phyloP scores from a whole-genome alignment of 2,797 vertebrate genomes.

The Acanthis flammea region DNA sequence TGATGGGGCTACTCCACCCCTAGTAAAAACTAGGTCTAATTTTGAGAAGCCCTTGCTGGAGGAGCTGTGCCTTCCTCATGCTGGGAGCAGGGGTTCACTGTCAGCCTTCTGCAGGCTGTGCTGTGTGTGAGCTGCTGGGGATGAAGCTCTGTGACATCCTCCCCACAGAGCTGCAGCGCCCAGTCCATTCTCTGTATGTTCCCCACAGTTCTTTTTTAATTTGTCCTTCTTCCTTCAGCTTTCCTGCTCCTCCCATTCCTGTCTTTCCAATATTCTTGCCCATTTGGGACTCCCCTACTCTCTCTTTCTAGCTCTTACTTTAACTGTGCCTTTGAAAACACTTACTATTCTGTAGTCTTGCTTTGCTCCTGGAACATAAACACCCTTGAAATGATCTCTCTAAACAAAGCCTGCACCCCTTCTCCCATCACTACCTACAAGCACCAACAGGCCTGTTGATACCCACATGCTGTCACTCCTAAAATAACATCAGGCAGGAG shows the following conservation, averaged over 20 bases:
- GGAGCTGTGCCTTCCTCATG: background rate
- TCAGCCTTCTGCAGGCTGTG: background rate
- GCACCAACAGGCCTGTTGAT: background rate
- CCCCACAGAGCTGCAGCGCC: background rate
- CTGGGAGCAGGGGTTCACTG: background rate
- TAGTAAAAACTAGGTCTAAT: background rate
- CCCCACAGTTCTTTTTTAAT: background rate
- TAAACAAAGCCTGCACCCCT: background rate
- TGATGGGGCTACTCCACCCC: constrained; percentile 34
- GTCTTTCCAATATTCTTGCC: background rate
- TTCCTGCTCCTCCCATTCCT: constrained; percentile 19
- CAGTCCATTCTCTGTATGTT: background rate
- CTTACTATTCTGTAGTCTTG: background rate
- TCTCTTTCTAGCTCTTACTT: background rate
- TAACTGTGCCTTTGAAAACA: background rate
- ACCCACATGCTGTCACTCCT: background rate
- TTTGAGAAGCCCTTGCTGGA: background rate
- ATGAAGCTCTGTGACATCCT: background rate
- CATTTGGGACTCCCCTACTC: background rate
- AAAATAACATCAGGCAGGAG: background rate
- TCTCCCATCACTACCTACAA: background rate
- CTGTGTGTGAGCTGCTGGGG: background rate
- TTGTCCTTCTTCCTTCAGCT: background rate
- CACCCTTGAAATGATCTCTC: background rate
- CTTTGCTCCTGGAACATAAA: background rate